phyloP scores from a whole-genome alignment of 2,888 invertebrate genomes.

The Cerceris ruficornis region DNA sequence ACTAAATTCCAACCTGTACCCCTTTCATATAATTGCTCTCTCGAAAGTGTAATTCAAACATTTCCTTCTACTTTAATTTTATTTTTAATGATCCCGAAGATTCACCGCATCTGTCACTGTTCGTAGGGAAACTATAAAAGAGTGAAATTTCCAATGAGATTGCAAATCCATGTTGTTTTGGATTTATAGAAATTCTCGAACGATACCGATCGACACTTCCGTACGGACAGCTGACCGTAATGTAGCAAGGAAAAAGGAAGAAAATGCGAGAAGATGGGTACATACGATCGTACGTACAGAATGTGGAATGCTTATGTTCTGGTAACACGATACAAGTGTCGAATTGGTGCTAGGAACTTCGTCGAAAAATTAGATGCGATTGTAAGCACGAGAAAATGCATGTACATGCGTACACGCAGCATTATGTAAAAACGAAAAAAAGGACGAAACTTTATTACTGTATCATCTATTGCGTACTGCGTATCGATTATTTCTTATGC shows the following conservation, averaged over 20 bases:
- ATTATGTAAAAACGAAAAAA: background rate
- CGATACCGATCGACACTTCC: background rate
- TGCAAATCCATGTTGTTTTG: background rate
- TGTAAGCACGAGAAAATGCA: background rate
- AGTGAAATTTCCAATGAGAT: background rate
- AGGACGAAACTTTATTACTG: background rate
- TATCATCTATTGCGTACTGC: background rate
- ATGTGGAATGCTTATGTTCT: background rate
- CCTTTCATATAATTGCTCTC: background rate
- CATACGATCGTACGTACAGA: background rate
- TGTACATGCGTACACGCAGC: background rate
- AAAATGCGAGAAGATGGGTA: background rate
- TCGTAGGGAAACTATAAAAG: background rate
- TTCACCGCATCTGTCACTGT: background rate
- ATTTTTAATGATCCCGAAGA: no score
- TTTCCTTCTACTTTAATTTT: no score
- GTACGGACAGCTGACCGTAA: background rate
- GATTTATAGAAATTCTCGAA: background rate
- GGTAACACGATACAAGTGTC: conserved; percentile 2
- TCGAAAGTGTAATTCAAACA: background rate
- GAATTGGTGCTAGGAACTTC: background rate
- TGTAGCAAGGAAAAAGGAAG: background rate
- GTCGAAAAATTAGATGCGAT: background rate
- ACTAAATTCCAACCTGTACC: background rate
- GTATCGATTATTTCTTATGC: background rate